These are phyloP conservation scores for Cnemophilus loriae DNA, from an alignment of 2,113 vertebrate genomes.

Conservation along the genomic window DNA sequence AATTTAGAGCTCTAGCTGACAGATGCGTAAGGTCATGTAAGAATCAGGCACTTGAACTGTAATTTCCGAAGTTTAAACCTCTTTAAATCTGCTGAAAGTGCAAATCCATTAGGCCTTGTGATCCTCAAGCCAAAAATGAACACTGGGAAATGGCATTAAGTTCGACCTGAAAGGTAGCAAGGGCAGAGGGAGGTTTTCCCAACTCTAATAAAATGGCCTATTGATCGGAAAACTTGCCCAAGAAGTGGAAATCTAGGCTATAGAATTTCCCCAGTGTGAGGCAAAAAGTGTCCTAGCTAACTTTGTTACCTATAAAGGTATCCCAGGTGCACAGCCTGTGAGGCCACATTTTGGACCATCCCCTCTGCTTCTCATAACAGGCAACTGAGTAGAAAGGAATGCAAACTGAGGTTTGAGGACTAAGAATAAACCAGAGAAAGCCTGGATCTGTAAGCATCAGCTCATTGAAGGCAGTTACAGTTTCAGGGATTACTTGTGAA, in stretches of 20 bases:
- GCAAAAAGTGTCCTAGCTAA: not conserved
- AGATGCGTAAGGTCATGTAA: not conserved
- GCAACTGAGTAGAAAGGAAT: not conserved
- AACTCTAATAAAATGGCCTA: not conserved
- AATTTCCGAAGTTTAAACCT: not conserved
- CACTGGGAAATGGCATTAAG: not conserved
- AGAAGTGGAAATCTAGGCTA: not conserved
- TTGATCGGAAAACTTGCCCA: not conserved
- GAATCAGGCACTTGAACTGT: not conserved
- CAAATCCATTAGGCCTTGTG: not conserved
- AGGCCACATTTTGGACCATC: too few species aligned
- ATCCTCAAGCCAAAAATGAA: not conserved
- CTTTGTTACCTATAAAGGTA: not conserved
- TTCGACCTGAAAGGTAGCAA: not conserved
- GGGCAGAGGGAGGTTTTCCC: not conserved
- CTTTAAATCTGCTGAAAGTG: not conserved
- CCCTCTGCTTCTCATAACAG: fast-evolving
- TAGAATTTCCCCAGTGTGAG: not conserved
- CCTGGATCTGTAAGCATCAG: not conserved
- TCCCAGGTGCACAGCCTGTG: fast-evolving
- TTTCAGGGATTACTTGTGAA: not conserved
- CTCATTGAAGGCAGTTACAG: not conserved
- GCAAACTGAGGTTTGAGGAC: not conserved
- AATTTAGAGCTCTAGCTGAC: not conserved
- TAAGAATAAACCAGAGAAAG: not conserved